phyloP scores from a whole-genome alignment of 2,797 vertebrate species.

The Pipistrellus pygmaeus region DNA sequence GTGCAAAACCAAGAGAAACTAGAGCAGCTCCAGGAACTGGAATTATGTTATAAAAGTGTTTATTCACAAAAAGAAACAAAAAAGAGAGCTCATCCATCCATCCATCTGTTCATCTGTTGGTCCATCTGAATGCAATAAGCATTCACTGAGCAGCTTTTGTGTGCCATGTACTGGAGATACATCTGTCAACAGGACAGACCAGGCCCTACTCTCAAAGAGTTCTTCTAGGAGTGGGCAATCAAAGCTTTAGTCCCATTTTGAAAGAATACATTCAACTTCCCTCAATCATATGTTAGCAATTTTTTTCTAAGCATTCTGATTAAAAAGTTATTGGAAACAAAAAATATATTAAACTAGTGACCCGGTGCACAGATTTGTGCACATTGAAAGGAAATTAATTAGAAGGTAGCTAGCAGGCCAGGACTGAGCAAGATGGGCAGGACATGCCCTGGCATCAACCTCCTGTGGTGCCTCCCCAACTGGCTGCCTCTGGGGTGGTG shows the following conservation, averaged over 20 bases:
- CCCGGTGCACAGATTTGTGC: too few relatives aligned
- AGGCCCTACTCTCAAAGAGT: background rate
- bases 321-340: constrained; percentile 27
- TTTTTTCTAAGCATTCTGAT: background rate
- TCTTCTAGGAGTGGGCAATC: background rate
- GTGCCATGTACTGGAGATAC: background rate
- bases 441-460: too few relatives aligned
- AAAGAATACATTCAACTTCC: background rate
- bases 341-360: background rate
- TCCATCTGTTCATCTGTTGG: background rate
- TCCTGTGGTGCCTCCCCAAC: too few relatives aligned
- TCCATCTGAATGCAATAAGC: background rate
- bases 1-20: background rate
- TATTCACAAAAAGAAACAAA: background rate
- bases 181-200: background rate
- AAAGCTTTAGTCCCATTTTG: background rate
- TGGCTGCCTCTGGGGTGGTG: too few relatives aligned
- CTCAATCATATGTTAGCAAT: background rate
- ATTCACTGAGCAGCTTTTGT: background rate
- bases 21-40: background rate
- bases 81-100: background rate
- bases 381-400: too few relatives aligned
- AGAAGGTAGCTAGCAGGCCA: too few relatives aligned
- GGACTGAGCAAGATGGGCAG: too few relatives aligned
- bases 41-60: background rate